Base-by-base conservation (phyloP, 2,888 invertebrate species). In the Crematogaster levior region DNA sequence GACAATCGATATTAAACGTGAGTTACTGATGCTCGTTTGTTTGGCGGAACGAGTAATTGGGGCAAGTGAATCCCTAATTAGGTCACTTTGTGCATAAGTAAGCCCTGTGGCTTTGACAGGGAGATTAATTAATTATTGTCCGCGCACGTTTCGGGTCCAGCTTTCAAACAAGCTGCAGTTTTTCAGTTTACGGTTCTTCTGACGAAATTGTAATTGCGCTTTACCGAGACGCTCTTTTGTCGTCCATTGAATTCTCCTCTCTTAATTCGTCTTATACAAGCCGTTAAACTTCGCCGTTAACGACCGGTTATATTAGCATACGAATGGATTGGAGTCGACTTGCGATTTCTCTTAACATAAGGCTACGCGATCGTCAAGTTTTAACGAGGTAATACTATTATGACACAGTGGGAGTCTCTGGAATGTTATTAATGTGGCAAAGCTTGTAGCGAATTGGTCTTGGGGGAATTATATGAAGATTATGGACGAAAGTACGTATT, bases 311-410 rank as follows among this genome's bases (percentile, higher is more conserved):
- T 70, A 84, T 87, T 87, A 83, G 58, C 85, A 85, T 83, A 68
- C 63, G 80, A 86, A 86, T 82, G 81, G 83, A 85, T 85, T 75
- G 61, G 80, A 85, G 83, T 40, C 51, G 75, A 56, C 56, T 24
- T 65, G 43, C 48, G 81, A 61, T 74, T 79, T 77, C 56, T 61
- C 73, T 51, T 56, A 21, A 40, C 37, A 15, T n/a, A 34, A 46
- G 53, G 21, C 51, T 37, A 75, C 60, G 56, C 51, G 56, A 27
- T 21, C 46, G n/a, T 40, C 37, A 60, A 56, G 51, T 75, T 82
- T 82, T 53, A 65, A 63, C 15, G 51, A 74, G 58, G 66, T 65
- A 53, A 84, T 70, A 51, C 61, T 60, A 58, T 84, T 74, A 40
- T 61, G 30, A 34, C 37, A 12, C 65, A 46, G 21, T 10, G 1